Evolutionary conservation across 2,797 vertebrate genomes (phyloP).

Genomic region (Toxotes lorentzi): DNA sequence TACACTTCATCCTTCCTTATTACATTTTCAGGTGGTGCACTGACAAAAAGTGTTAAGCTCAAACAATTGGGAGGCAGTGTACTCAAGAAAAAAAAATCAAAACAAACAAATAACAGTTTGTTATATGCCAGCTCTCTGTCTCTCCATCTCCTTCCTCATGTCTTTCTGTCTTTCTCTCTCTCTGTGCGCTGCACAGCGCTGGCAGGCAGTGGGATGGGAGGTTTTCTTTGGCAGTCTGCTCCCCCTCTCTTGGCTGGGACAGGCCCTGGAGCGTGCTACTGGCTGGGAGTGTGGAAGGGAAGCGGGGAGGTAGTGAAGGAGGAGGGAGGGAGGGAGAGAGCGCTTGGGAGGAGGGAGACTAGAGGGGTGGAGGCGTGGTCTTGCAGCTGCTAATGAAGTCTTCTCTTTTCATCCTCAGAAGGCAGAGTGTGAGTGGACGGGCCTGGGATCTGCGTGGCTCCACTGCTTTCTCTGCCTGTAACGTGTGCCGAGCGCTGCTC

Average conservation of each 20-base stretch:
- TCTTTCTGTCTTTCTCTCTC: conserved; percentile 51
- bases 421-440: conserved; percentile 88
- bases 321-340: conserved; percentile 73
- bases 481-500: conserved; percentile 69
- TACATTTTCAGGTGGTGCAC: conserved; percentile 25
- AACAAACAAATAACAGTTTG: conserved; percentile 55
- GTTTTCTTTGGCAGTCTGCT: conserved; percentile 85
- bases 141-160: conserved; percentile 40
- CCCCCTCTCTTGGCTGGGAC: conserved; percentile 82
- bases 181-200: conserved; percentile 67
- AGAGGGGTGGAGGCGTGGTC: conserved; percentile 85
- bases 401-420: conserved; percentile 95
- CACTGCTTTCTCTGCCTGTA: conserved; percentile 77
- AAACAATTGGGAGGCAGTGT: conserved; percentile 15
- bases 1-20: not conserved
- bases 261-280: conserved; percentile 89
- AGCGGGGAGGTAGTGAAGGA: conserved; percentile 83
- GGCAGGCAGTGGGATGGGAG: conserved; percentile 81
- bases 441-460: conserved; percentile 86
- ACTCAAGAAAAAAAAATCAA: conserved; percentile 25
- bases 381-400: conserved; percentile 93
- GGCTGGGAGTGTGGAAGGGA: conserved; percentile 88
- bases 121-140: conserved; percentile 43
- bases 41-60: conserved; percentile 15
- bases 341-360: conserved; percentile 73